phyloP scores from a whole-genome alignment of 35 echinoderm and acorn worm species.

The Eucidaris tribuloides region DNA sequence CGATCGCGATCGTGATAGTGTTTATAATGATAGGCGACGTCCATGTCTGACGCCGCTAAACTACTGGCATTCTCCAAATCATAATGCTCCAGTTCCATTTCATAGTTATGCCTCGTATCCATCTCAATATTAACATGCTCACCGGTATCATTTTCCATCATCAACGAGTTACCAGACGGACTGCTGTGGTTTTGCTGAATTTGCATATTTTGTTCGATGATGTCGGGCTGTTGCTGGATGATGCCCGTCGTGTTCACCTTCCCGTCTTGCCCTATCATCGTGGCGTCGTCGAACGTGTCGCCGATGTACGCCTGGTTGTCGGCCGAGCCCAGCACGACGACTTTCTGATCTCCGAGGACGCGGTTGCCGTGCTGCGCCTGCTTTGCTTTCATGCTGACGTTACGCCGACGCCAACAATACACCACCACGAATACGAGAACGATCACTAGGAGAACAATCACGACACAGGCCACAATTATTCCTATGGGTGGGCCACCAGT shows the following conservation, averaged over 20 bases:
- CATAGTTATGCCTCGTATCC: background rate
- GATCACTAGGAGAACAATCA: constrained; percentile 52
- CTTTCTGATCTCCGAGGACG: background rate
- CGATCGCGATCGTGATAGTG: constrained; percentile 84
- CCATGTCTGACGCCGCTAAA: constrained; percentile 96
- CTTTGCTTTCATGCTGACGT: constrained; percentile 3
- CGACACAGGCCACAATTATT: constrained; percentile 13
- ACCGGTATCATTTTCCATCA: constrained; percentile 47
- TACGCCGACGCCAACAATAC: constrained; percentile 1
- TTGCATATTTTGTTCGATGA: constrained; percentile 81
- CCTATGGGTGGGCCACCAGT: background rate
- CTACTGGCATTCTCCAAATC: constrained; percentile 98
- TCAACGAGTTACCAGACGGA: constrained; percentile 43
- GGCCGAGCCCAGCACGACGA: constrained; percentile 6
- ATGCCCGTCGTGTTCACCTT: background rate
- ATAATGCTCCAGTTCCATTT: constrained; percentile 75
- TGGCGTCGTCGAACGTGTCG: constrained; percentile 85
- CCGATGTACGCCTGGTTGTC: constrained; percentile 61
- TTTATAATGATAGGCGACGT: constrained; percentile 95
- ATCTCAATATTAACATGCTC: constrained; percentile 41
- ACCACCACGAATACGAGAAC: constrained; percentile 25
- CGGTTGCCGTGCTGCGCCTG: background rate
- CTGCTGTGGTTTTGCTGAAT: constrained; percentile 39
- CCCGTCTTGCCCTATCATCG: constrained; percentile 68
- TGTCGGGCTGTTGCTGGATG: constrained; percentile 66